Conservation (phyloP, 1,140 invertebrate genomes). For the Nasonia vitripennis region DNA sequence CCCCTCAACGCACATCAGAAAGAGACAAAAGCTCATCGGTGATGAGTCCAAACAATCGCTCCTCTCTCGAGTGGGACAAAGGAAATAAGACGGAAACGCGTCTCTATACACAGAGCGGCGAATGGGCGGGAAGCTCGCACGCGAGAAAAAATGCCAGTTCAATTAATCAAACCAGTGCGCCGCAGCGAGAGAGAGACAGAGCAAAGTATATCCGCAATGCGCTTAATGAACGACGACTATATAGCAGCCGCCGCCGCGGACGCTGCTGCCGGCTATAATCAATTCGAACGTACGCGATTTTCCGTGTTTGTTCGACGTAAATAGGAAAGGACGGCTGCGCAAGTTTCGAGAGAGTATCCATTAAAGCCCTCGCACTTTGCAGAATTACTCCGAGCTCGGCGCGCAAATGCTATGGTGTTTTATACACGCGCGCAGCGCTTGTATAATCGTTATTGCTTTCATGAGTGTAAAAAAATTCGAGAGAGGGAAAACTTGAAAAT, state of each 20-base stretch:
- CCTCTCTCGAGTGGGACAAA: too few species aligned
- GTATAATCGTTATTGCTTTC: conserved; percentile 41
- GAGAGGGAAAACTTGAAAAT: conserved; percentile 19
- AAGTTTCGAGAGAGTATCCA: conserved; percentile 52
- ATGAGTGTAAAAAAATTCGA: conserved; percentile 34
- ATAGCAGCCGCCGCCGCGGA: not conserved
- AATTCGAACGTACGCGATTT: conserved; percentile 49
- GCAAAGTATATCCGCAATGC: conserved; percentile 15
- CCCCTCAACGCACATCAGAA: too few species aligned
- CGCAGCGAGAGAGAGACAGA: not conserved
- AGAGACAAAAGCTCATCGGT: too few species aligned
- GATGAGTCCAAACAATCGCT: not conserved
- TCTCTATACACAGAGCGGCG: too few species aligned
- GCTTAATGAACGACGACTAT: conserved; percentile 36
- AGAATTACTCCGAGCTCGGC: conserved; percentile 26
- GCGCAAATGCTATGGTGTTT: not conserved
- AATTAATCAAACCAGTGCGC: conserved; percentile 32
- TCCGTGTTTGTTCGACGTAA: conserved; percentile 48
- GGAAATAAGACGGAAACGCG: too few species aligned
- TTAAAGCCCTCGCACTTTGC: conserved; percentile 50
- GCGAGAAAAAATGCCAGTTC: not conserved
- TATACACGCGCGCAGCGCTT: conserved; percentile 16
- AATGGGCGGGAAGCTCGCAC: too few species aligned
- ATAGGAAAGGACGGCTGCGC: conserved; percentile 43
- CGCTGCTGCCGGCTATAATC: conserved; percentile 37